Evolutionary conservation across 2,113 vertebrate species (phyloP).

Genomic region (Lampris incognitus): DNA sequence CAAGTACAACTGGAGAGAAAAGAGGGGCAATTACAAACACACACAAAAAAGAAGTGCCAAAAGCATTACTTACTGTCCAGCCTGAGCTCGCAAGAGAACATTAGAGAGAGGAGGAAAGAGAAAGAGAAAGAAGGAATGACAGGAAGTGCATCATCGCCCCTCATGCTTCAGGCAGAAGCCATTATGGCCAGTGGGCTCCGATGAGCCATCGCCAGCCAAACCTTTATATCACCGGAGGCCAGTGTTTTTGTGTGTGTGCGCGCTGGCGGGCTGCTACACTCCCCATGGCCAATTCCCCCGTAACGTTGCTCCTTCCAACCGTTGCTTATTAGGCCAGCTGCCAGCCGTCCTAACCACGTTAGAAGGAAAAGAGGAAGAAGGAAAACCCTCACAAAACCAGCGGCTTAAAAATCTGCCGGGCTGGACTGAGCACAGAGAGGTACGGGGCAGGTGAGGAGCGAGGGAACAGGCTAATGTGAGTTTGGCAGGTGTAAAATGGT

Average conservation of each 20-base stretch:
- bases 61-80: conserved; percentile 2
- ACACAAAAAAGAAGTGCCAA: too few species aligned
- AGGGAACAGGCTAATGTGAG: not conserved
- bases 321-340: conserved; percentile 16
- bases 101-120: not conserved
- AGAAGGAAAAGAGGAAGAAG: not conserved
- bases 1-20: too few species aligned
- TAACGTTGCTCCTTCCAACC: conserved; percentile 34
- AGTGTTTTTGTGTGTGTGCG: conserved; percentile 3
- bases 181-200: conserved; percentile 40
- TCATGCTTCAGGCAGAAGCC: conserved; percentile 29
- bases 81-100: not conserved
- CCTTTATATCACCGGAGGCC: not conserved
- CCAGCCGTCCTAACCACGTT: conserved; percentile 11
- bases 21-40: too few species aligned
- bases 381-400: not conserved
- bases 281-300: conserved; percentile 22
- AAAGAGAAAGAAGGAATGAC: not conserved
- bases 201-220: conserved; percentile 31
- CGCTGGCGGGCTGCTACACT: conserved; percentile 11
- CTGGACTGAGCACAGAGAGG: not conserved
- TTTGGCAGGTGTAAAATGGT: not conserved
- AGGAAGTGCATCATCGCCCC: not conserved
- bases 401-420: not conserved
- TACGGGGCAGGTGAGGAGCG: too few species aligned